Conservation (phyloP, 2,888 invertebrate genomes). For the Calliphora vomitoria region DNA sequence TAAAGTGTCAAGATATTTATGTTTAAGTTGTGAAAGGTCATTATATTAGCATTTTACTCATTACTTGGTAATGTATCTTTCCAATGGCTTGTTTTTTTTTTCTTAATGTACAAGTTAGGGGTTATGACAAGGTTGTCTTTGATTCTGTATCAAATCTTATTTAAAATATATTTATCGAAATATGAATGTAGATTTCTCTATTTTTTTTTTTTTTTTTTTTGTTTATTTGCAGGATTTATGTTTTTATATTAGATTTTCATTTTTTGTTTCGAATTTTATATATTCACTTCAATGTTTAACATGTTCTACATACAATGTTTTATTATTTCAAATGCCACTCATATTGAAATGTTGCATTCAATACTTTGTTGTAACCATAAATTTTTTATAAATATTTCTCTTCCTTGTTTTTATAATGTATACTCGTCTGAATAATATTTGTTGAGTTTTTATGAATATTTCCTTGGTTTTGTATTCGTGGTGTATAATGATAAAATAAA, state of each 20-base stretch:
- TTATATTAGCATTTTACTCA: too few species aligned
- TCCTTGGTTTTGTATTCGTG: constrained; percentile 18
- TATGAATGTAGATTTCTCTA: too few species aligned
- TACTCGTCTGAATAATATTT: too few species aligned
- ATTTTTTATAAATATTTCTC: constrained; percentile 6
- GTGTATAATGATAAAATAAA: constrained; percentile 31
- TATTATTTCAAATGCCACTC: constrained; percentile 7
- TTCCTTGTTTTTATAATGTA: not conserved
- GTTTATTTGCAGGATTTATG: not conserved
- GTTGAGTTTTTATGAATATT: constrained; percentile 7
- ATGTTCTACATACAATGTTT: constrained; percentile 5
- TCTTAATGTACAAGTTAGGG: too few species aligned
- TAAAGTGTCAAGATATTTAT: too few species aligned
- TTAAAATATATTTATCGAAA: too few species aligned
- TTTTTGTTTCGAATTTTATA: not conserved
- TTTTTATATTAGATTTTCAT: constrained; percentile 3
- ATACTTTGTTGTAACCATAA: not conserved
- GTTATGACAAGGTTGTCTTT: too few species aligned
- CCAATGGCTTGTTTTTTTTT: too few species aligned
- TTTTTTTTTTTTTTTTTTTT: not conserved
- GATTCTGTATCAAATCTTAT: too few species aligned
- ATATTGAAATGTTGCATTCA: constrained; percentile 23
- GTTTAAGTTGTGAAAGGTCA: too few species aligned
- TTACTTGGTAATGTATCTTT: too few species aligned
- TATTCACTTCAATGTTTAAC: not conserved